Percentiles rank a stretch among this genome's conserved stretches.
Evolutionary conservation across 2,113 vertebrate genomes (phyloP).

Genomic region (Pomatorhinus ruficollis): DNA sequence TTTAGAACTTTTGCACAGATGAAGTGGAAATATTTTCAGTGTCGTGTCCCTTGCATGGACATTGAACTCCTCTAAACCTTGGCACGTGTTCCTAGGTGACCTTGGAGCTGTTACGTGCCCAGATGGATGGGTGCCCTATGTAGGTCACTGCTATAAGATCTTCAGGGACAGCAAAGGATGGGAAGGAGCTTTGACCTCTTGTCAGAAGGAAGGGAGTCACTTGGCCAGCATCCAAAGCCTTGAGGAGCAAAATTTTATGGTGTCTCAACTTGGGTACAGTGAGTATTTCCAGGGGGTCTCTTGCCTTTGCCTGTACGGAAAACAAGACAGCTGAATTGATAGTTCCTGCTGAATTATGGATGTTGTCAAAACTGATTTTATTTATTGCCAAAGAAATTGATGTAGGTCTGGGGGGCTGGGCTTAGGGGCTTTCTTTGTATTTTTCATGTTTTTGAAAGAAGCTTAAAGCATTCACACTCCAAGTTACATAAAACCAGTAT

Average conservation of each 20-base stretch:
- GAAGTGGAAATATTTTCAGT: neutral
- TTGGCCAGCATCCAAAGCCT: conserved; percentile 85
- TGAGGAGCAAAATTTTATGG: conserved; percentile 89
- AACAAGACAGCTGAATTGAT: neutral
- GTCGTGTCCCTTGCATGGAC: neutral
- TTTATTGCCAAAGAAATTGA: neutral
- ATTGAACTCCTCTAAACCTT: neutral
- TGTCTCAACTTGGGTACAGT: conserved; percentile 88
- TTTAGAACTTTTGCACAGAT: neutral
- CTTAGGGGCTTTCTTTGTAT: fast-evolving
- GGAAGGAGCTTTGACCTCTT: conserved; percentile 80
- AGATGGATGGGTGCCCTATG: conserved; percentile 81
- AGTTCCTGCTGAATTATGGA: neutral
- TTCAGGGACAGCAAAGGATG: conserved; percentile 80
- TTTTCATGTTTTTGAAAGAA: neutral
- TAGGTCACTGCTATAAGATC: conserved; percentile 85
- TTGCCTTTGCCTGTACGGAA: neutral
- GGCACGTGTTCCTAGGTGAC: neutral
- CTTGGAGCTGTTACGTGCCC: conserved; percentile 75
- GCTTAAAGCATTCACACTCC: fast-evolving
- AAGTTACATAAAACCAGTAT: neutral
- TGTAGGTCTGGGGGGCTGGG: neutral
- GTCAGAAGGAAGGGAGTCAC: conserved; percentile 83
- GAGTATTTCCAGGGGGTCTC: conserved; percentile 28
- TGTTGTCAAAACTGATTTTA: neutral